These are phyloP conservation scores for Mystacides longicornis DNA, from an alignment of 2,888 invertebrate genomes.

Conservation along the genomic window DNA sequence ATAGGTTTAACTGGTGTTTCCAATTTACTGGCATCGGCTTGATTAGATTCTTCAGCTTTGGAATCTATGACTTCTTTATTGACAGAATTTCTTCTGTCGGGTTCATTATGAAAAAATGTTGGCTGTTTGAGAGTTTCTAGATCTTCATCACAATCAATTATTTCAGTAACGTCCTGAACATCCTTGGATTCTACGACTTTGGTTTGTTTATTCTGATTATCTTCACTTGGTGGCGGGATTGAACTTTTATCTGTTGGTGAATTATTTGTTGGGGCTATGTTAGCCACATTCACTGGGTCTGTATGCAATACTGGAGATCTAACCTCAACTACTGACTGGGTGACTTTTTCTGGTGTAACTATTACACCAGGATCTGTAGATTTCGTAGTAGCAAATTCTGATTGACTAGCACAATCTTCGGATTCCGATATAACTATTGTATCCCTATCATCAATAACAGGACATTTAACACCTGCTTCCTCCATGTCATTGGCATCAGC, in stretches of 20 bases:
- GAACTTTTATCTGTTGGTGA: slow-evolving; percentile 31
- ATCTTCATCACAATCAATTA: slow-evolving; percentile 14
- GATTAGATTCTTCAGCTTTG: slow-evolving; percentile 1
- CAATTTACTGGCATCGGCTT: neutral
- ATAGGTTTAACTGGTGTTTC: neutral
- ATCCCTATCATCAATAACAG: slow-evolving; percentile 38
- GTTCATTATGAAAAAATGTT: slow-evolving; percentile 8
- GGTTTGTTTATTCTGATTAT: slow-evolving; percentile 37
- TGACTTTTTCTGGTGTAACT: slow-evolving; percentile 17
- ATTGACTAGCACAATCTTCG: slow-evolving; percentile 44
- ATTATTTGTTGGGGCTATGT: neutral
- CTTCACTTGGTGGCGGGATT: slow-evolving; percentile 37
- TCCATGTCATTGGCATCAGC: neutral
- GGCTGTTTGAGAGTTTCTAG: neutral
- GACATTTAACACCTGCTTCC: neutral
- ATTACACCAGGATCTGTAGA: slow-evolving; percentile 14
- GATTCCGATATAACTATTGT: slow-evolving; percentile 46
- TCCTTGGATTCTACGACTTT: slow-evolving; percentile 37
- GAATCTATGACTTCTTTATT: slow-evolving; percentile 3
- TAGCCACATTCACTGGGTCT: slow-evolving; percentile 14
- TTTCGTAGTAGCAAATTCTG: slow-evolving; percentile 12
- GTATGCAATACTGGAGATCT: slow-evolving; percentile 4
- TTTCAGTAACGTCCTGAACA: slow-evolving; percentile 34
- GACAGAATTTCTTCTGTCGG: neutral
- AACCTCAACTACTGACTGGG: neutral